Percentiles rank a stretch among this genome's conserved stretches.
Conservation (phyloP, 2,888 invertebrate genomes). For the Branchinecta sandiegonensis region DNA sequence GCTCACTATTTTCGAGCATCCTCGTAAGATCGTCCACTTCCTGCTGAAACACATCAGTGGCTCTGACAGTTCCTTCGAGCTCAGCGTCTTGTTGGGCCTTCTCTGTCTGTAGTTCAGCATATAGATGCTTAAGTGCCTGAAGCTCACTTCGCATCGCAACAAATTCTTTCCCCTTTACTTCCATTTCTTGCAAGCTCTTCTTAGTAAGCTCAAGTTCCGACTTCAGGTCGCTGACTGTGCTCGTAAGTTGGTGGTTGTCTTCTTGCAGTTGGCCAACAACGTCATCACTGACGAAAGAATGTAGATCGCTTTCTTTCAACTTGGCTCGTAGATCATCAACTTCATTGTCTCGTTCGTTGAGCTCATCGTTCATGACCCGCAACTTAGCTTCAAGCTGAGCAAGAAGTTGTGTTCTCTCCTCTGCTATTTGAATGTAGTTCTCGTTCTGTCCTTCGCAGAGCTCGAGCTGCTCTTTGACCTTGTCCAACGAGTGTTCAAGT, state of each 20-base stretch:
- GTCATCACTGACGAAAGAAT: neutral
- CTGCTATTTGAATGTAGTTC: neutral
- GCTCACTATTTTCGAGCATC: too few species aligned
- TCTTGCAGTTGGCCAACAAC: neutral
- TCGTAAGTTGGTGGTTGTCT: constrained; percentile 2
- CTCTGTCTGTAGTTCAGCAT: neutral
- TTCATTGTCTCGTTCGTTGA: neutral
- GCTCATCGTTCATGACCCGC: neutral
- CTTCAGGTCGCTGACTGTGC: neutral
- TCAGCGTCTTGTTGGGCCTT: too few species aligned
- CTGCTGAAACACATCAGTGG: too few species aligned
- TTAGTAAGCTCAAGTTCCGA: neutral
- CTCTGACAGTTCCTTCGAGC: too few species aligned
- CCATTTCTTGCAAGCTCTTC: neutral
- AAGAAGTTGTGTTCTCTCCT: neutral
- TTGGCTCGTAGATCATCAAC: neutral
- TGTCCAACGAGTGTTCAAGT: neutral
- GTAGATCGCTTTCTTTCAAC: constrained; percentile 7
- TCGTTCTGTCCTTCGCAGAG: neutral
- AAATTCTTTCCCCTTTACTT: constrained; percentile 1
- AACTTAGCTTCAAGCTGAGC: constrained; percentile 6
- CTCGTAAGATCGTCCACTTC: too few species aligned
- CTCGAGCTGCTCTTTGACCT: neutral
- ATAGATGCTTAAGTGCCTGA: neutral
- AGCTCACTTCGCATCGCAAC: neutral